Evolutionary conservation across 2,113 vertebrate species (phyloP), one percentile per base, ranked within the genome.

Genomic region (Carassius auratus): DNA sequence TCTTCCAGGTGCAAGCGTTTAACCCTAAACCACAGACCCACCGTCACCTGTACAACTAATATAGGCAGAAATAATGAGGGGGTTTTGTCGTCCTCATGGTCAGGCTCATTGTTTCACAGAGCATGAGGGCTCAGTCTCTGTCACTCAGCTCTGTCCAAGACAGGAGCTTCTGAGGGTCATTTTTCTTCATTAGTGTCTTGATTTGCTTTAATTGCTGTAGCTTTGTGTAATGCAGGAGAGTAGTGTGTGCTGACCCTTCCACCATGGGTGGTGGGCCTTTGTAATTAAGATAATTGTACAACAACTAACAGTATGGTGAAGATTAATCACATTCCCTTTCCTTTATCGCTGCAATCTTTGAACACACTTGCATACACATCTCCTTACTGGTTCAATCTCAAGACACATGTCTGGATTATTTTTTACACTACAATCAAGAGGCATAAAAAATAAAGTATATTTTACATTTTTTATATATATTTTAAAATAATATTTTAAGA

Each of bases 281-380:
- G 86, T 90, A 86, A 91, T 91, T 89, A 89, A 86, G 86, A 80
- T 89, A 86, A 90, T 87, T 86, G 87, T 85, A 86, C 74, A 83
- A 86, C 77, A 76, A 68, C 26, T 66, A 84, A 81, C 84, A 74
- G 79, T 59, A 64, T 57, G 59, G 71, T 38, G 10, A 86, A 76
- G 83, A 89, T 87, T 84, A 82, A 87, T 88, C 83, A 36, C 81
- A 36, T 84, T 71, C 80, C 17, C n/a, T 79, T 80, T 80, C 79
- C 45, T 64, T 86, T 21, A 21, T 52, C 30, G 71, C 55, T 66
- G 26, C 79, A 66, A 83, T 86, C 80, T 68, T 76, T 59, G 21
- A 76, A 81, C 30, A 77, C 61, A 75, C 38, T 26, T 23, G 8
- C 84, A 73, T 42, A 33, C 52, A 48, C 76, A 76, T 15, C 48